Base-by-base conservation (phyloP, 2,888 invertebrate genomes). In the Pseudanteris insignis region DNA sequence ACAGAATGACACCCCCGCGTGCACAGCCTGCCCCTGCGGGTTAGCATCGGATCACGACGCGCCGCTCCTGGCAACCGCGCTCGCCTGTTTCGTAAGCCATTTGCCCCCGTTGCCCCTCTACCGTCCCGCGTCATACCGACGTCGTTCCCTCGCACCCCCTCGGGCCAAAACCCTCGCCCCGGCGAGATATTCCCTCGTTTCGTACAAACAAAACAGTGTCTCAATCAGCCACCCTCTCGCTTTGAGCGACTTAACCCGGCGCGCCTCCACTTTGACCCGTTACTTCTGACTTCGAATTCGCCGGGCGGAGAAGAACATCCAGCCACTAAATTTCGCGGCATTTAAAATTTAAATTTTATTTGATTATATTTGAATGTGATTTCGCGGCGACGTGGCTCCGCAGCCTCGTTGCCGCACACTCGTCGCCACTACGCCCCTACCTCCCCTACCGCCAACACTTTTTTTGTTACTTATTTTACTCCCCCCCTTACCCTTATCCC, bases 321-420 rank as follows among this genome's bases (percentile, higher is more conserved):
- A 68, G 69, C 67, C 65, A 70, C 62, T 73, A 74, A 73, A 74
- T 74, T 72, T 70, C 63, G 61, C 66, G 57, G 33, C 72, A 79
- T 79, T 79, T 79, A 74, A 79, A 79, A 77, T 79, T 79, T 74
- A 79, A 78, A 79, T 79, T 79, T 79, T 79, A 79, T 79, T 79
- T 79, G 79, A 79, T 79, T 79, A 79, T 78, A 79, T 79, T 79
- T 79, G 78, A 79, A 79, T 79, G 76, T 77, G 76, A 79, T 79
- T 73, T 69, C 61, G 72, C 55, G 41, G 34, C 11, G 21, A 15
- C 28, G 28, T 11, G 12, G 8, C 10, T 4, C 36, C 36, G 24
- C 24, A 14, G 26, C 15, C 18, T 6, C 14, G 21, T 13, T 25
- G 14, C 48, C 32, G 48, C 38, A 38, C 32, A 29, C 24, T 24